Evolutionary conservation across 2,797 vertebrate genomes (phyloP), one percentile per base, ranked within the genome.

Genomic region (Cyclura pinguis): DNA sequence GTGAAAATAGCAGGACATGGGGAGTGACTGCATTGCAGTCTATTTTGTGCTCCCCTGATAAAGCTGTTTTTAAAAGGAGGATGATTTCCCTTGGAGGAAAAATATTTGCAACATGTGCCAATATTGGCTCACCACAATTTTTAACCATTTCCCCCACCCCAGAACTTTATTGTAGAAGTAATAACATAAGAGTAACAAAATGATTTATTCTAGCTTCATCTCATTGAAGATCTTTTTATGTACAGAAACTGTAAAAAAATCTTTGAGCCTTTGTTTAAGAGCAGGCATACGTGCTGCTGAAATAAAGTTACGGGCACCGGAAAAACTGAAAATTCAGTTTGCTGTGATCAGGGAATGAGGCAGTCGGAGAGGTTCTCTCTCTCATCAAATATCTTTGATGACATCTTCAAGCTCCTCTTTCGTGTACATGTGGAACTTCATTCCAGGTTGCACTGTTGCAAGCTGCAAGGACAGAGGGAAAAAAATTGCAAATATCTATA

Each of bases 401-500:
- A 99, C 99, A 52, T 99, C 99, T 94, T 99, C 99, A 50, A 99
- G 98, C 96, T 99, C 99, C 95, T 99, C 99, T 97, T 99, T 99
- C 78, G 99, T 98, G 97, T 98, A 99, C 99, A 99, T 99, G 97
- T 99, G 99, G 97, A 99, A 99, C 93, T 98, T 99, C 97, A 98
- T 98, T 47, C 98, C 98, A 0, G 99, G 99, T 95, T 99, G 98
- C 96, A 99, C 96, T 0, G 99, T 99, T 89, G 99, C 99, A 86
- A 99, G 97, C 99, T 99, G 94, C 0, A 95, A 96, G 94, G 84
- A 90, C 94, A 95, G 94, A 88, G 91, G 88, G 80, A 55, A 95
- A 91, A 94, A 93, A 69, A 94, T 97, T 96, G 94, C 94, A 89
- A 76, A 90, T 90, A 84, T 72, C 10, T 50, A 74, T 76, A 1